These are phyloP conservation scores for Halcyon leucocephala DNA, from an alignment of 2,797 vertebrate species.

Conservation along the genomic window DNA sequence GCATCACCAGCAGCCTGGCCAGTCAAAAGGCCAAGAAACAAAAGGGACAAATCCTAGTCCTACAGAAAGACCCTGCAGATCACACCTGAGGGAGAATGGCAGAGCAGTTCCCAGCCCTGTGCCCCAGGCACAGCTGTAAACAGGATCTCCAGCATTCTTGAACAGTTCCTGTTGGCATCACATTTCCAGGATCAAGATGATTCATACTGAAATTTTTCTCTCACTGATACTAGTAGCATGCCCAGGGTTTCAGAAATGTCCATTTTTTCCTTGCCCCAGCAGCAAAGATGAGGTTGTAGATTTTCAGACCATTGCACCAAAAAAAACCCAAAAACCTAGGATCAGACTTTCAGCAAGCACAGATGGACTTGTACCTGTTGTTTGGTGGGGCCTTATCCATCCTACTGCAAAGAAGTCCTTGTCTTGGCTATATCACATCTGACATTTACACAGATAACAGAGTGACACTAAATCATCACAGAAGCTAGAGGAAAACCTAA, in stretches of 20 bases:
- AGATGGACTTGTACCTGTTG: background rate
- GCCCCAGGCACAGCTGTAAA: background rate
- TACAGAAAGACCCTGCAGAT: background rate
- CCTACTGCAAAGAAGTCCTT: background rate
- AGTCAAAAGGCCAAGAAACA: background rate
- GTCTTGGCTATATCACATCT: background rate
- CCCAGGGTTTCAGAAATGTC: background rate
- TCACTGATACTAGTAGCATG: background rate
- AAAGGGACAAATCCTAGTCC: background rate
- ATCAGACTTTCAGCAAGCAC: background rate
- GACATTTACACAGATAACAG: background rate
- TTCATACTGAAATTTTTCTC: background rate
- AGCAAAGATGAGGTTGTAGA: background rate
- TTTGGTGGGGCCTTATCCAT: background rate
- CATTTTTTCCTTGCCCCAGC: background rate
- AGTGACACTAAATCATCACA: background rate
- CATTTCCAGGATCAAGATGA: background rate
- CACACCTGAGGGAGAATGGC: background rate
- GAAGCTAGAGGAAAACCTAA: background rate
- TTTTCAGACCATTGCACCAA: background rate
- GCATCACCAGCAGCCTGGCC: background rate
- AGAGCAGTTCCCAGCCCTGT: background rate
- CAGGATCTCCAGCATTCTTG: background rate
- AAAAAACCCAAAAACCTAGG: background rate
- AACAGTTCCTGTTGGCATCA: background rate